Evolutionary conservation across 37 sponge, comb jelly and placozoan species (phyloP), one percentile per base, ranked within the genome.

Genomic region (Eunapius fragilis): DNA sequence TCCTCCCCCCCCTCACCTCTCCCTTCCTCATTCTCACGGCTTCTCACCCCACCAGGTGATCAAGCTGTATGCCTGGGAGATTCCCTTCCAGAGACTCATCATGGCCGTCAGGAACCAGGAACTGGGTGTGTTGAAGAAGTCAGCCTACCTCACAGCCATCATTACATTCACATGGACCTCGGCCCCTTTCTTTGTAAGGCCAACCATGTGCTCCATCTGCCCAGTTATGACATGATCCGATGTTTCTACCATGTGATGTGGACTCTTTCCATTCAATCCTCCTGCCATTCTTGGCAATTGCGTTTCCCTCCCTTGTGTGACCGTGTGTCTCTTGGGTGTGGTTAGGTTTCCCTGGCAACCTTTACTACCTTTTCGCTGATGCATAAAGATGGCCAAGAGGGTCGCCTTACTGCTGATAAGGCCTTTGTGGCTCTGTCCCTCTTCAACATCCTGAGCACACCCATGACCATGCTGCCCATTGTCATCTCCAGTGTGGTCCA

Each of bases 351-450:
- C 67, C 82, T 99, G 70, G 90, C 91, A 11, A 95, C 99, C 34
- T 99, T 99, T 88, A 90, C 92, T 10, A 95, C 96, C 26, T 99
- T 86, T 84, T 84, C 81, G 23, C 78, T 90, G 38, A 74, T 81
- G 10, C 50, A 94, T 81, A 68, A 72, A 36, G 32, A 19, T 19
- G 58, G 58, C 14, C 31, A 41, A n/a, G 81, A 86, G 25, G 71
- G 85, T 28, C 79, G 71, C 32, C 88, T 95, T 30, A 95, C 98
- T 33, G 88, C 99, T 69, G 89, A 92, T 37, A 95, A 83, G 36
- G 99, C 93, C 25, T 99, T 99, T 88, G 99, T 99, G 36, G 92
- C 96, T 28, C 91, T 99, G 37, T 86, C 97, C 17, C 96, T 99
- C 70, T 99, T 99, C 91, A 97, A 97, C 89, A 92, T 99, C 71